Conservation (phyloP, 2,113 vertebrate species). For the Odontophorus gujanensis region DNA sequence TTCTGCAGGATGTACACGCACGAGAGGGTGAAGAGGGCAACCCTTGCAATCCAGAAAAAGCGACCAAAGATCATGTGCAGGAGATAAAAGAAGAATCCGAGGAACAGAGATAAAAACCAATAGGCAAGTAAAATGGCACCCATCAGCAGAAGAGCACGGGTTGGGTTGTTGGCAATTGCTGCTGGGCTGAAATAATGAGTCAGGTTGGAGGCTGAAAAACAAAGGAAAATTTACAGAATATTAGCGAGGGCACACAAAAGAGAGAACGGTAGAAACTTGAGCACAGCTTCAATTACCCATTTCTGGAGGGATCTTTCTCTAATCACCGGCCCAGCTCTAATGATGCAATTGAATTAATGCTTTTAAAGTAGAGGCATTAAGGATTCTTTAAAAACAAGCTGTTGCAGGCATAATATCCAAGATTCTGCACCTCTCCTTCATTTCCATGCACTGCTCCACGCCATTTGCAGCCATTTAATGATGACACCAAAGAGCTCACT, state of each 20-base stretch:
- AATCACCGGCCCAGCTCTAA: background rate
- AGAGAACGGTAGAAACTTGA: background rate
- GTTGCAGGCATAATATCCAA: background rate
- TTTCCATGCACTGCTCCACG: background rate
- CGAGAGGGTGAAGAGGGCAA: conserved; percentile 89
- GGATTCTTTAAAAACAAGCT: background rate
- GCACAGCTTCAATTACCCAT: background rate
- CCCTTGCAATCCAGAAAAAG: conserved; percentile 92
- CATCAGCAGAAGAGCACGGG: conserved; percentile 87
- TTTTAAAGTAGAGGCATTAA: background rate
- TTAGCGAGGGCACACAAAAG: background rate
- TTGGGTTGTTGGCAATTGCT: conserved; percentile 81
- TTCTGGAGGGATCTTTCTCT: background rate
- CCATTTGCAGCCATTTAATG: background rate
- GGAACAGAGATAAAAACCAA: conserved; percentile 91
- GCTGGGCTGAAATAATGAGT: conserved; percentile 92
- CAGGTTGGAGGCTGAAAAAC: conserved; percentile 87
- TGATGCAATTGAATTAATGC: background rate
- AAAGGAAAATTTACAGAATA: background rate
- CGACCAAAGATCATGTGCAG: conserved; percentile 90
- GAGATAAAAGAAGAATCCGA: conserved; percentile 90
- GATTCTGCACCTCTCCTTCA: background rate
- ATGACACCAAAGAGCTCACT: background rate
- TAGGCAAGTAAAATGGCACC: conserved; percentile 86
- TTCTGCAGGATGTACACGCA: conserved; percentile 97